phyloP scores from a whole-genome alignment of 2,113 vertebrate genomes.

The Brienomyrus longianalis region DNA sequence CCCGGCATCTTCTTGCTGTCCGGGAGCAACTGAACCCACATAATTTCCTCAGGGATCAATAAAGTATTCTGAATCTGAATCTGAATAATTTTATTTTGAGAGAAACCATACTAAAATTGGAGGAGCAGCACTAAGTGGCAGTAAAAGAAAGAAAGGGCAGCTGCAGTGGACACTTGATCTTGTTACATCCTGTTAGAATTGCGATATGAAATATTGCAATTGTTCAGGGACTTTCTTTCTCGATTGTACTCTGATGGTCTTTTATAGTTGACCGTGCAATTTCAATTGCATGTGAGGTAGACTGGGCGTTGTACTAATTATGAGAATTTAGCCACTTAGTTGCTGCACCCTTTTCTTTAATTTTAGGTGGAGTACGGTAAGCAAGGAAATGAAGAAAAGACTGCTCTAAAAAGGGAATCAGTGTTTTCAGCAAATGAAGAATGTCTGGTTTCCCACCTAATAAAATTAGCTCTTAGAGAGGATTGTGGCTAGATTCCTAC shows the following conservation, averaged over 20 bases:
- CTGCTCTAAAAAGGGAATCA: neutral
- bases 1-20: no score
- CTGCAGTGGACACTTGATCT: no score
- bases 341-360: neutral
- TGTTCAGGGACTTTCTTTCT: neutral
- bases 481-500: neutral
- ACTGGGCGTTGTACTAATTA: neutral
- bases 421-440: neutral
- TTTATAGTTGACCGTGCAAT: neutral
- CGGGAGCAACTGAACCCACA: no score
- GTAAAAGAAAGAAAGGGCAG: no score
- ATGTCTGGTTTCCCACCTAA: neutral
- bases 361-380: neutral
- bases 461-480: neutral
- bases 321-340: neutral
- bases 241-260: neutral
- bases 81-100: neutral
- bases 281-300: neutral
- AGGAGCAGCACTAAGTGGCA: no score
- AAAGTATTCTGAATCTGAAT: no score
- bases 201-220: neutral
- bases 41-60: no score
- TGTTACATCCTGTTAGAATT: neutral
- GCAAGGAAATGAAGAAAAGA: neutral
- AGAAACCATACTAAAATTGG: neutral